These are phyloP conservation scores for Nasua narica DNA, from an alignment of 2,797 vertebrate genomes.

Conservation along the genomic window DNA sequence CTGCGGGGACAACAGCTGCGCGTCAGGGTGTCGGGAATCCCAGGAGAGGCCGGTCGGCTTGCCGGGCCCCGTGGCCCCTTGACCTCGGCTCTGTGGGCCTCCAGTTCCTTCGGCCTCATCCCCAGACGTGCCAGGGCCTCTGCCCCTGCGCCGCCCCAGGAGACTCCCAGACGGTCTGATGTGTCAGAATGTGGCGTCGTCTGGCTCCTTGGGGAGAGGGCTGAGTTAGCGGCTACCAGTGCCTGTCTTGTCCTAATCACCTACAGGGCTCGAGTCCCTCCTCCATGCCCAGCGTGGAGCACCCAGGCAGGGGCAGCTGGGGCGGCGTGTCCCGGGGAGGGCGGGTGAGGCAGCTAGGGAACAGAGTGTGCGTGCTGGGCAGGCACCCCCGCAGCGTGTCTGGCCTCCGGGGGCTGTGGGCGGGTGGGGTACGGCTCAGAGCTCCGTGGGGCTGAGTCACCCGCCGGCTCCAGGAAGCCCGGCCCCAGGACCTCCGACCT, in stretches of 20 bases:
- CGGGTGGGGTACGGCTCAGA: neutral
- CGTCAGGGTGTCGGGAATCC: neutral
- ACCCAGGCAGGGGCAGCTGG: neutral
- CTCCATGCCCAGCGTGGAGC: neutral
- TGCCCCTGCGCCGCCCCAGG: neutral
- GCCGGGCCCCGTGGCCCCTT: rapidly evolving
- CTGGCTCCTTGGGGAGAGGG: neutral
- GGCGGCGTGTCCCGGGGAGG: neutral
- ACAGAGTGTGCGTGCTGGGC: neutral
- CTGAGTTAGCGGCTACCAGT: neutral
- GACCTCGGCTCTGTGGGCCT: neutral
- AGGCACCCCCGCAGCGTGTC: neutral
- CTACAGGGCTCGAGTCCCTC: rapidly evolving
- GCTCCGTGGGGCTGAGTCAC: conserved; percentile 18
- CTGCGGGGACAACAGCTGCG: neutral
- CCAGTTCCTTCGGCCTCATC: neutral
- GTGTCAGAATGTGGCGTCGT: neutral
- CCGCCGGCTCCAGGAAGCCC: neutral
- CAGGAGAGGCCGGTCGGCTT: neutral
- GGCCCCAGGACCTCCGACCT: neutral
- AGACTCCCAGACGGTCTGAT: neutral
- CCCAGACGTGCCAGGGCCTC: neutral
- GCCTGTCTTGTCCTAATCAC: neutral
- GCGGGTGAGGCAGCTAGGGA: neutral
- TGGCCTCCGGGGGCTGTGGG: neutral